phyloP scores from a whole-genome alignment of 2,888 invertebrate species.

The Sussaba pulchella region DNA sequence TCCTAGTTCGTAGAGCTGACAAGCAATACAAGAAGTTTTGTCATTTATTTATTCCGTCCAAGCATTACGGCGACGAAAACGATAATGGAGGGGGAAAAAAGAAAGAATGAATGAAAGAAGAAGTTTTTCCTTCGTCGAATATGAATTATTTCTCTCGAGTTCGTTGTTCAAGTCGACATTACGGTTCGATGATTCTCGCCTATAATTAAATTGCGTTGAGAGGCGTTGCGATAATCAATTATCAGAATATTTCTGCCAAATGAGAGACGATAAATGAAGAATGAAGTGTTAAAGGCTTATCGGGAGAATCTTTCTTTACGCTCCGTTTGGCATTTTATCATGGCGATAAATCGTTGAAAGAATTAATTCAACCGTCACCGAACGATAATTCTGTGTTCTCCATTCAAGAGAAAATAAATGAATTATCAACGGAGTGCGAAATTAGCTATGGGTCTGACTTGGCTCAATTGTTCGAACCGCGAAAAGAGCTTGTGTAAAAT shows the following conservation, averaged over 20 bases:
- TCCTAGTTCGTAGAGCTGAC: neutral
- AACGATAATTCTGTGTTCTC: neutral
- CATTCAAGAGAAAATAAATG: neutral
- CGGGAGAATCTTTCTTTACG: neutral
- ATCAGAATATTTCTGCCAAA: constrained; percentile 41
- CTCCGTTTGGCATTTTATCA: constrained; percentile 3
- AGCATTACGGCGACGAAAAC: constrained; percentile 3
- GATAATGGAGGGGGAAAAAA: neutral
- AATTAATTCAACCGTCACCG: neutral
- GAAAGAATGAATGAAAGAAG: too few relatives aligned
- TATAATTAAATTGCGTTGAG: constrained; percentile 60
- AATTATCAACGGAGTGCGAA: neutral
- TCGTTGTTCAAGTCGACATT: constrained; percentile 37
- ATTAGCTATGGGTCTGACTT: too few relatives aligned
- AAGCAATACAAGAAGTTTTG: constrained; percentile 8
- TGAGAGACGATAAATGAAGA: neutral
- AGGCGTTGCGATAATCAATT: constrained; percentile 43
- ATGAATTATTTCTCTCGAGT: constrained; percentile 46
- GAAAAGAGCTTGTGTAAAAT: too few relatives aligned
- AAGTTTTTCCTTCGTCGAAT: constrained; percentile 13
- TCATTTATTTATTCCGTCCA: neutral
- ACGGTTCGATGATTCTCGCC: constrained; percentile 35
- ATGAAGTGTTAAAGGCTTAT: neutral
- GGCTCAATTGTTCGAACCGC: too few relatives aligned
- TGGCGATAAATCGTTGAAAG: neutral